Conservation (phyloP, 2,113 vertebrate genomes). For the Strigops habroptila region DNA sequence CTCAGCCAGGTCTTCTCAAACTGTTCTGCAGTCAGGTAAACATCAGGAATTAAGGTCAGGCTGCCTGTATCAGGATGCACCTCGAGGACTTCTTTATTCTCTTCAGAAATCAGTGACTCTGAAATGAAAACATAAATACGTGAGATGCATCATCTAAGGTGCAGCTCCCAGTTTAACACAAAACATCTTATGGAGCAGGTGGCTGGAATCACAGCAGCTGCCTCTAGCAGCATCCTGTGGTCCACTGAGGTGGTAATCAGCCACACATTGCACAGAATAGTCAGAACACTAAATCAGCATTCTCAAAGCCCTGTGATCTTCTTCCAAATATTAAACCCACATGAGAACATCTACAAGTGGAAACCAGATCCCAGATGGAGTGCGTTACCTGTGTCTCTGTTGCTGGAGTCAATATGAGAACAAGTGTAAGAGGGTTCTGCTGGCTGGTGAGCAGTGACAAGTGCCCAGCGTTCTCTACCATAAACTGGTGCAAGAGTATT, state of each 20-base stretch:
- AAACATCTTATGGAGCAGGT: not conserved
- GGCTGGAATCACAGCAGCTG: not conserved
- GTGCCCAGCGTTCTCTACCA: constrained; percentile 66
- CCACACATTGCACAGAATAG: not conserved
- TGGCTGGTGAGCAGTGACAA: constrained; percentile 56
- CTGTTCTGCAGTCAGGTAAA: constrained; percentile 72
- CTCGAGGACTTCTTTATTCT: constrained; percentile 30
- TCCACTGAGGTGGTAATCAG: not conserved
- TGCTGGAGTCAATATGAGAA: not conserved
- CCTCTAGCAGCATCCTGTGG: not conserved
- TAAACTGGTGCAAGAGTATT: constrained; percentile 85
- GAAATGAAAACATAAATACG: not conserved
- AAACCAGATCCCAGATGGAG: not conserved
- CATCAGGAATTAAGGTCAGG: constrained; percentile 65
- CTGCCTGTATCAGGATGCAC: constrained; percentile 35
- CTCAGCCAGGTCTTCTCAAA: constrained; percentile 82
- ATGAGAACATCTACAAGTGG: not conserved
- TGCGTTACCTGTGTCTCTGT: constrained; percentile 31
- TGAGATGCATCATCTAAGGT: not conserved
- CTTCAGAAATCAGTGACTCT: constrained; percentile 64
- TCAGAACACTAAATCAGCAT: not conserved
- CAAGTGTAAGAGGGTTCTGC: not conserved
- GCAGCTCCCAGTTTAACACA: not conserved
- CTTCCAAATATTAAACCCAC: not conserved
- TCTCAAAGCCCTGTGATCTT: not conserved